Percentiles rank a stretch among this genome's conserved stretches.
phyloP scores from a whole-genome alignment of 2,888 invertebrate genomes.

The Ochropacha duplaris region DNA sequence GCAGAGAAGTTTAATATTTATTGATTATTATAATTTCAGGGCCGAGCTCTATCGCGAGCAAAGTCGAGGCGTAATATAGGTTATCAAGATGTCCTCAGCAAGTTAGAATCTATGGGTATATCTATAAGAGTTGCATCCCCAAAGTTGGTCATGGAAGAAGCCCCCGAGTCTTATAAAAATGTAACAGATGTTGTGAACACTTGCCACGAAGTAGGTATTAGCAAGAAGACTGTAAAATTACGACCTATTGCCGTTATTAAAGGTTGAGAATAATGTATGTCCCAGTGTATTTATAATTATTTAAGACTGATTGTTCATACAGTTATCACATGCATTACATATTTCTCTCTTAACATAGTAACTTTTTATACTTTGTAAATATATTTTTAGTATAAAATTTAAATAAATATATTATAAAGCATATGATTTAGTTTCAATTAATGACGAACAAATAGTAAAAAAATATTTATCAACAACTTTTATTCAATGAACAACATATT shows the following conservation, averaged over 20 bases:
- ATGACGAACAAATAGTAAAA: slow-evolving; percentile 14
- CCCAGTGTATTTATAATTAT: no score
- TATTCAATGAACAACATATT: slow-evolving; percentile 37
- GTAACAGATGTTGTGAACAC: slow-evolving; percentile 99
- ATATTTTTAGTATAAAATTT: not conserved
- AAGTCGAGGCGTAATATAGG: slow-evolving; percentile 98
- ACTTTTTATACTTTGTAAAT: not conserved
- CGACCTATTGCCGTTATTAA: slow-evolving; percentile 99
- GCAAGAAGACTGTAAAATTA: slow-evolving; percentile 97
- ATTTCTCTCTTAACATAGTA: no score
- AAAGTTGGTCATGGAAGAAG: slow-evolving; percentile 99
- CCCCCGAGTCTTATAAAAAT: slow-evolving; percentile 99
- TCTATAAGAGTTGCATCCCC: slow-evolving; percentile 99
- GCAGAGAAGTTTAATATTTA: not conserved
- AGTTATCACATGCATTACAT: not conserved
- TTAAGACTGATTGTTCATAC: not conserved
- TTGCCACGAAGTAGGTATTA: slow-evolving; percentile 98
- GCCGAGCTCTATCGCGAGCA: slow-evolving; percentile 97
- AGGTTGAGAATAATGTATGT: slow-evolving; percentile 88
- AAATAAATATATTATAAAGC: not conserved
- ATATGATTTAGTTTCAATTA: no score
- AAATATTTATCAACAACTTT: slow-evolving; percentile 23
- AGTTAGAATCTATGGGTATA: slow-evolving; percentile 93
- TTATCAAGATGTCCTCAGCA: slow-evolving; percentile 94
- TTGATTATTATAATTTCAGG: slow-evolving; percentile 81